Evolutionary conservation across 2,113 vertebrate species (phyloP), one percentile per base, ranked within the genome.

Genomic region (Rousettus leschenaultii): DNA sequence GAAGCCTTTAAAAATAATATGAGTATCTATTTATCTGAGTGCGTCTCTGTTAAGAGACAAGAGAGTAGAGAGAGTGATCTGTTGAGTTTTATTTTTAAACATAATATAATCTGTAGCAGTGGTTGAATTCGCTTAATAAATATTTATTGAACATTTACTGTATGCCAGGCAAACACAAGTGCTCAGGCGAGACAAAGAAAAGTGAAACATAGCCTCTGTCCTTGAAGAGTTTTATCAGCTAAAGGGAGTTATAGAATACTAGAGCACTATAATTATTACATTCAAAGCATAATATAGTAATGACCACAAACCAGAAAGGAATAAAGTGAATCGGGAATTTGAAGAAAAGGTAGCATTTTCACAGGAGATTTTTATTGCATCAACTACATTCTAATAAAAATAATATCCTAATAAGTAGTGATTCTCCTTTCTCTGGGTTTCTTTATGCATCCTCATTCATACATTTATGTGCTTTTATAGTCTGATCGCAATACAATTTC

Each of bases 81-180:
- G 35, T 13, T 75, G 35, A 84, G 38, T 93, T 95, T 95, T 80
- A 70, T 78, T 96, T 95, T 92, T 74, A 84, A 95, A n/a, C 28
- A 40, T 40, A 90, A 51, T 3, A 21, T 61, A 40, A 93, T 66
- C 59, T 78, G 90, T 70, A 70, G 22, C 57, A 55, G n/a, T 16
- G 48, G 10, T 65, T 86, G 68, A 59, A 30, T 80, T 96, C 40
- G 33, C 35, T 73, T 85, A 43, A 43, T 51, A 79, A 96, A 66
- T n/a, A 71, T 63, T 79, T 59, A 48, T 57, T 73, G 45, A 65
- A 38, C 24, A 13, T 45, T 66, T 65, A 73, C 59, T 79, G 2
- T 19, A 35, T 85, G 59, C 38, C 66, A 82, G 85, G n/a, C 30
- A 93, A 40, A 51, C 84, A 15, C 22, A 87, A 65, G 40, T 40